Percentiles rank a stretch among this genome's conserved stretches.
phyloP scores from a whole-genome alignment of 2,113 vertebrate species.

The Monarcha castaneiventris region DNA sequence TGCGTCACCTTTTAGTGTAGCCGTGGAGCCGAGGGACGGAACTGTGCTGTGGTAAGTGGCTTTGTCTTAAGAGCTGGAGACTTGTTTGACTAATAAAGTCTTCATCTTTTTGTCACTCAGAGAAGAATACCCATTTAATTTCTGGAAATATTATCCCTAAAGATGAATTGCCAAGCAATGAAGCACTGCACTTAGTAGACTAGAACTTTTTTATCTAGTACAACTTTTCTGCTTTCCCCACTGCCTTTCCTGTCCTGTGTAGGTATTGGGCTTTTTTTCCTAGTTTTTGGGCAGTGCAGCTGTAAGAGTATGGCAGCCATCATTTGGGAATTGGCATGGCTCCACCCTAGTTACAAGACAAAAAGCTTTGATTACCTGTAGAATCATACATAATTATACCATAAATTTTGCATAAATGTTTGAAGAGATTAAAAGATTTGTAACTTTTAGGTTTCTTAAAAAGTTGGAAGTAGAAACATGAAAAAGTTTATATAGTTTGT shows the following conservation, averaged over 20 bases:
- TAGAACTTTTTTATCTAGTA: not conserved
- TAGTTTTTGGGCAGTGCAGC: not conserved
- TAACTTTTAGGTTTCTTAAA: not conserved
- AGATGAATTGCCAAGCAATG: not conserved
- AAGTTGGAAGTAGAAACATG: slow-evolving; percentile 1
- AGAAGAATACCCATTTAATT: not conserved
- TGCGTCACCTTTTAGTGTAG: not conserved
- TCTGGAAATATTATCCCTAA: not conserved
- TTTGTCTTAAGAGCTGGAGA: not conserved
- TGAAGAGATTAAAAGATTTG: slow-evolving; percentile 45
- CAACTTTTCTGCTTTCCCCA: not conserved
- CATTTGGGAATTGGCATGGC: not conserved
- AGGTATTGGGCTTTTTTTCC: not conserved
- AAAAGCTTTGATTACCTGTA: slow-evolving; percentile 40
- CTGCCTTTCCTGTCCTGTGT: not conserved
- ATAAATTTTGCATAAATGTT: slow-evolving; percentile 41
- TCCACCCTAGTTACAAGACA: slow-evolving; percentile 3
- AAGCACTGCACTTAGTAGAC: not conserved
- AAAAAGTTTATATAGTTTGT: not conserved
- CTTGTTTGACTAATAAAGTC: not conserved
- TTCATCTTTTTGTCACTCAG: not conserved
- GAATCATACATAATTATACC: slow-evolving; percentile 5
- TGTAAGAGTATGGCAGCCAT: not conserved
- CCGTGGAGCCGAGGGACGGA: not conserved
- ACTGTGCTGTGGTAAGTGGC: not conserved